Percentiles rank a stretch among this genome's conserved stretches.
Conservation (phyloP, 2,113 vertebrate genomes). For the Halichoerus grypus region DNA sequence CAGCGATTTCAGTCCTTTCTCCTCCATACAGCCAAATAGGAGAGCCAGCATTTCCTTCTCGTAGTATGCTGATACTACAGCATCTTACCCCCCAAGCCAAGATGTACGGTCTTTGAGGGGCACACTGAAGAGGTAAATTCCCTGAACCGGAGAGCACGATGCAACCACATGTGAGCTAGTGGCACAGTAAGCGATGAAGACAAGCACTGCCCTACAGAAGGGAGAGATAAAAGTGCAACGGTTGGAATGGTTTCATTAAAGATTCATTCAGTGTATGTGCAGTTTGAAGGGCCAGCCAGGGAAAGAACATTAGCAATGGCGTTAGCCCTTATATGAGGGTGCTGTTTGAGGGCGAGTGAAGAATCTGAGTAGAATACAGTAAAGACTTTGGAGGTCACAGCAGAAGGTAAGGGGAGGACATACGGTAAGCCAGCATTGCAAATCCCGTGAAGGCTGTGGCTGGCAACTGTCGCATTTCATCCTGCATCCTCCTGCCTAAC, state of each 20-base stretch:
- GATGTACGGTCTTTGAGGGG: neutral
- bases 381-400: neutral
- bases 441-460: neutral
- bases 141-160: neutral
- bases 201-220: neutral
- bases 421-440: neutral
- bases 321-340: neutral
- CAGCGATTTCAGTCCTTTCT: neutral
- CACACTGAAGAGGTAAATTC: neutral
- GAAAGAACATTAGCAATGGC: neutral
- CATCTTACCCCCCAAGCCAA: neutral
- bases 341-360: neutral
- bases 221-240: neutral
- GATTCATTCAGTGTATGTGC: neutral
- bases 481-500: neutral
- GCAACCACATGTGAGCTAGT: neutral
- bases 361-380: neutral
- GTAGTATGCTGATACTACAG: accelerated
- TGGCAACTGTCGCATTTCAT: neutral
- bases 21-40: neutral
- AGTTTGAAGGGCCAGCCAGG: neutral
- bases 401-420: neutral
- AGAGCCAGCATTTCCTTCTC: neutral
- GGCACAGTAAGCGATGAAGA: neutral
- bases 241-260: neutral